Evolutionary conservation across 2,113 vertebrate genomes (phyloP).

Genomic region (Chlorocebus sabaeus): DNA sequence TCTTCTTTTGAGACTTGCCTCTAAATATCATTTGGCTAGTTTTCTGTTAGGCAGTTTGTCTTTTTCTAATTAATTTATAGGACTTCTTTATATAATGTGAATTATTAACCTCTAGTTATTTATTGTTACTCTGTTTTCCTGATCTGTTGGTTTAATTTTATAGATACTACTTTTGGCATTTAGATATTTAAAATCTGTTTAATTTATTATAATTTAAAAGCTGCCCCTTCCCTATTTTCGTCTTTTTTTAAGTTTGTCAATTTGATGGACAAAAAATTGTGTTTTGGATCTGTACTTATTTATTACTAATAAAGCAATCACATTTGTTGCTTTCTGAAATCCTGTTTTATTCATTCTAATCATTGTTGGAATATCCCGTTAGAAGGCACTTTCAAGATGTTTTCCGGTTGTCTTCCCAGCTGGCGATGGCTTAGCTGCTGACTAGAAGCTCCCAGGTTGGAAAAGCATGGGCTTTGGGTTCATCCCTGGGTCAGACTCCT

Average conservation of each 20-base stretch:
- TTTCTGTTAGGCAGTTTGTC: background rate
- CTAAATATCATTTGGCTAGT: background rate
- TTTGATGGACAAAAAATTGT: background rate
- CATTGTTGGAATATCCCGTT: background rate
- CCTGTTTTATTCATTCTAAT: background rate
- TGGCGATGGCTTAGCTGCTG: background rate
- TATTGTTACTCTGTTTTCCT: background rate
- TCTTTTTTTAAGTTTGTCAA: background rate
- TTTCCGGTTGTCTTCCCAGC: background rate
- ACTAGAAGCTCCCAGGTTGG: background rate
- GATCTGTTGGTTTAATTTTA: background rate
- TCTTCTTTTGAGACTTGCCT: background rate
- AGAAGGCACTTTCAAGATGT: background rate
- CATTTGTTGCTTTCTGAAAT: background rate
- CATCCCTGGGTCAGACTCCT: background rate
- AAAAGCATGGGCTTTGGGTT: background rate
- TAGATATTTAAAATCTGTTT: background rate
- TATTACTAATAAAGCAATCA: background rate
- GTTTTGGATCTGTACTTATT: slow-evolving; percentile 2
- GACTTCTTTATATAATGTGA: background rate
- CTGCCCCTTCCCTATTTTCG: background rate
- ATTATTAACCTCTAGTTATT: background rate
- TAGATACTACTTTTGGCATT: background rate
- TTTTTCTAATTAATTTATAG: background rate
- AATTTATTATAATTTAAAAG: background rate